Base-by-base conservation (phyloP, 2,888 invertebrate species). In the Palloptera scutellata region DNA sequence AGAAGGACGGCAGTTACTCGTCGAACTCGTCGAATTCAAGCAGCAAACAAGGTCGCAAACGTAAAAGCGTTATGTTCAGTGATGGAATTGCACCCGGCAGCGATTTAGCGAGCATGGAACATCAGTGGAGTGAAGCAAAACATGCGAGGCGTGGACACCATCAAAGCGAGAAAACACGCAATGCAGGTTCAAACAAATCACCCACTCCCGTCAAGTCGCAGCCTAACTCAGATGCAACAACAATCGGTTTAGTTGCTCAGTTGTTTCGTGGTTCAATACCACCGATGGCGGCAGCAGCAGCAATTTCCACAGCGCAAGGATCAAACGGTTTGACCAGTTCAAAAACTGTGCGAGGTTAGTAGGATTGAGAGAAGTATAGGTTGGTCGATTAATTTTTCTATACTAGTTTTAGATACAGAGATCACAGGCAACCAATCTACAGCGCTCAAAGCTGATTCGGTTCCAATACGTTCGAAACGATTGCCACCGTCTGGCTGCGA, bases 21-120 rank as follows among this genome's bases (percentile, higher is more conserved):
- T 81, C 82, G 41, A 79, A 78, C 43, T 74, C 75, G 1, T 73
- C 74, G 1, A 73, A 72, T 51, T 79, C 81, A 5, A 80, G 79
- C 64, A 76, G 77, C 42, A 86, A 87, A 64, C 81, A 79, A 74
- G 77, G 77, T 0, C 86, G 87, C 61, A 90, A 88, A 77, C 90
- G 88, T 74, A 92, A 90, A 86, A 92, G 89, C 75, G 95, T 95
- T 58, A 94, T 94, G 89, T 95, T 95, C 82, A 94, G 93, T 77
- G 95, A 95, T 85, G 95, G 95, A 72, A 94, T 95, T 79, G 88
- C 93, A 68, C 95, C 95, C 48, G 83, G 95, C 72, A 94, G 94
- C 79, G 94, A 95, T 86, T 86, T 94, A 77, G 92, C 93, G 67
- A 92, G 92, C 83, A 78, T 80, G 69, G 87, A 92, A 73, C 90